Base-by-base conservation (phyloP, 1,140 invertebrate genomes). In the Babylonia areolata region DNA sequence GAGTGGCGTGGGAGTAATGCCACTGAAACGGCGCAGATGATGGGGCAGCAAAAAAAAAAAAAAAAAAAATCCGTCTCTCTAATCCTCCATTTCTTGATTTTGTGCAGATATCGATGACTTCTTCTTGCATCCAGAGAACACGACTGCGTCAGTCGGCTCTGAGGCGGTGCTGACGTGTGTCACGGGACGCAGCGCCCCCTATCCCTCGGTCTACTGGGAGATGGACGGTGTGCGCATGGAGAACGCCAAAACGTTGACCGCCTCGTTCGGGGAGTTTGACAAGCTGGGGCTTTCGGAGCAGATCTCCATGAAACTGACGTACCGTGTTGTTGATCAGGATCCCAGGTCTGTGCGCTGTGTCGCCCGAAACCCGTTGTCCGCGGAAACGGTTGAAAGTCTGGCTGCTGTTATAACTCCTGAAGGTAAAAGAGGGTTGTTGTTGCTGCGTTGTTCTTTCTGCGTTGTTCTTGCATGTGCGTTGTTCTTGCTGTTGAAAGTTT, bases 161-260 rank as follows among this genome's bases (percentile, higher is more conserved):
- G 69, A 78, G 11, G 84, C 86, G n/a, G 81, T 82, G 23, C 87
- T 91, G 81, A 87, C 88, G n/a, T 91, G 91, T 81, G 86, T 90
- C 78, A 90, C 89, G 12, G 91, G 91, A n/a, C 81, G 87, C 33
- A 90, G 90, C 87, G 89, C 90, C 40, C 91, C 91, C 35, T 79
- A 81, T 35, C 86, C 89, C 33, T 39, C 71, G 40, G 86, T 91
- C 5, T 88, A 78, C 80, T 92, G 91, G 91, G 87, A 90, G 73
- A 64, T 79, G 42, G 84, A 92, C 79, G 89, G 88, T 17, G 71
- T 64, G 20, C 23, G 17, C 40, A 88, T 91, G 40, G 37, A 31
- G n/a, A 87, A 77, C 1, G 91, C 88, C 23, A 80, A 71, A 33
- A 87, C 88, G 75, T 40, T 86, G 64, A 88, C 58, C 2, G 89